These are phyloP conservation scores for Diacarnus erythraeanus DNA, from an alignment of 37 sponge, comb jelly and placozoan species.

Conservation along the genomic window DNA sequence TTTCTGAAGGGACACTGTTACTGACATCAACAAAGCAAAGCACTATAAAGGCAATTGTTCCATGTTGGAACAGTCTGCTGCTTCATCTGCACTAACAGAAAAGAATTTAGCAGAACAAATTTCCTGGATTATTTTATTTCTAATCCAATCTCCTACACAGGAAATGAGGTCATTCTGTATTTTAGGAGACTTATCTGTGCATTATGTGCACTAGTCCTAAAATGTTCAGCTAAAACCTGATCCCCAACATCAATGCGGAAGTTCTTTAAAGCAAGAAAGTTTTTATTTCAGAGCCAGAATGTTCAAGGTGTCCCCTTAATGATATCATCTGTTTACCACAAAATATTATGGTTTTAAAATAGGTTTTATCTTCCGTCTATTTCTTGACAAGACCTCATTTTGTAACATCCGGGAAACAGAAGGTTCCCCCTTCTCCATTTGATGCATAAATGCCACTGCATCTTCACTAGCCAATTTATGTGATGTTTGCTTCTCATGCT, in stretches of 20 bases:
- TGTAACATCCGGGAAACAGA: no score
- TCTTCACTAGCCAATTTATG: no score
- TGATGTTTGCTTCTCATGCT: no score
- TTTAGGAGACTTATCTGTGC: background rate
- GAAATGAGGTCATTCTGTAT: constrained; percentile 18
- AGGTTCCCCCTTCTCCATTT: no score
- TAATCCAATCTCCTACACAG: constrained; percentile 18
- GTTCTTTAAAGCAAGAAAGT: background rate
- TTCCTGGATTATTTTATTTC: background rate
- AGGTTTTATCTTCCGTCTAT: no score
- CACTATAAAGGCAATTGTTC: constrained; percentile 50
- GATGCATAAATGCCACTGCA: no score
- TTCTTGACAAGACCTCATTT: no score
- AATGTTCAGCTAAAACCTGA: background rate
- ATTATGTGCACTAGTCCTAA: background rate
- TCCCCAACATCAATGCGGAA: background rate
- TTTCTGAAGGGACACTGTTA: no score
- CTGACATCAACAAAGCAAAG: constrained; percentile 63
- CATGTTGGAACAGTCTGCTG: constrained; percentile 54
- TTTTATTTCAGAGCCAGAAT: no score
- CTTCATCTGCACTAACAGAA: constrained; percentile 1
- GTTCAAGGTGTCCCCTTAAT: no score
- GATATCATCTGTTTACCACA: no score
- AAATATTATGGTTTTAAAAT: no score
- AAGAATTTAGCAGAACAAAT: constrained; percentile 14